phyloP scores from a whole-genome alignment of 2,797 vertebrate species.

The Tapirus indicus region DNA sequence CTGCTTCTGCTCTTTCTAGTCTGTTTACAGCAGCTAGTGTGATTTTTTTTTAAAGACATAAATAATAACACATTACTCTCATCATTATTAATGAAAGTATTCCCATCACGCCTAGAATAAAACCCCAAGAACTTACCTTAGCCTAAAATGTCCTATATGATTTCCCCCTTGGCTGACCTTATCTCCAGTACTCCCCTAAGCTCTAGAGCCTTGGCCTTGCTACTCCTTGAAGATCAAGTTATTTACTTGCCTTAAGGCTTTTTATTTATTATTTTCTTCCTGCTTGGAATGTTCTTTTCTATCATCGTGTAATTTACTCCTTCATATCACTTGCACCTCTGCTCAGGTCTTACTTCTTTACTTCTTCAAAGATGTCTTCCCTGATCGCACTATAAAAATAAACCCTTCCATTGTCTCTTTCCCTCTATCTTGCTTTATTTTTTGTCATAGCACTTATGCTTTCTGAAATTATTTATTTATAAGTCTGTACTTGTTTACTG shows the following conservation, averaged over 20 bases:
- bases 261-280: neutral
- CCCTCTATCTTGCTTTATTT: neutral
- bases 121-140: neutral
- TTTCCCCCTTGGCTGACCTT: neutral
- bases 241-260: neutral
- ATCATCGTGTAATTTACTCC: neutral
- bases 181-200: neutral
- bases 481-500: neutral
- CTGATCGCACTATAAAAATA: neutral
- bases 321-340: neutral
- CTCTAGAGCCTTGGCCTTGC: neutral
- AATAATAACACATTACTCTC: neutral
- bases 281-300: neutral
- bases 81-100: neutral
- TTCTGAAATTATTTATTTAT: neutral
- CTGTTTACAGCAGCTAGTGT: neutral
- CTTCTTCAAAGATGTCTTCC: neutral
- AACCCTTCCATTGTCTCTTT: neutral
- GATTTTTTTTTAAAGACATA: neutral
- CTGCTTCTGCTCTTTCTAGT: neutral
- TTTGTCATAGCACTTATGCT: neutral
- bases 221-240: neutral
- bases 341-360: neutral
- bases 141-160: neutral
- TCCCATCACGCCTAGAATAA: neutral